Percentiles rank a stretch among this genome's conserved stretches.
Evolutionary conservation across 1,140 invertebrate genomes (phyloP).

Genomic region (Leptoteleia sp.): DNA sequence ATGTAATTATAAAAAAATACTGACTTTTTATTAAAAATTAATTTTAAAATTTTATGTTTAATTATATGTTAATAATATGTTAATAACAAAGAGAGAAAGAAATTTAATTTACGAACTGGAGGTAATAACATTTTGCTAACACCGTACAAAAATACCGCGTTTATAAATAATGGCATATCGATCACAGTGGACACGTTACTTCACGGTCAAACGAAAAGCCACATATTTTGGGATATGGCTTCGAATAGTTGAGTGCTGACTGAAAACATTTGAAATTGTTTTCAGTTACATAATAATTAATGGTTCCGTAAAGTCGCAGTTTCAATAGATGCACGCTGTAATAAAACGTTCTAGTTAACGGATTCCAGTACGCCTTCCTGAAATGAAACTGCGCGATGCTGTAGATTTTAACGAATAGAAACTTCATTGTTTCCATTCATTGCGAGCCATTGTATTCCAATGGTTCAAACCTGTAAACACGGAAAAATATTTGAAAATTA

Average conservation of each 20-base stretch:
- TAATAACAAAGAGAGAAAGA: too few species aligned
- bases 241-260: neutral
- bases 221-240: constrained; percentile 13
- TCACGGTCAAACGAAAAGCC: constrained; percentile 42
- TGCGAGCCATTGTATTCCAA: neutral
- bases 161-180: constrained; percentile 49
- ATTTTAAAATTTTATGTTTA: too few species aligned
- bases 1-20: too few species aligned
- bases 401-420: constrained; percentile 35
- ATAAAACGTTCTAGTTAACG: constrained; percentile 31
- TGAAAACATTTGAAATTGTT: constrained; percentile 6
- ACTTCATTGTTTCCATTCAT: constrained; percentile 29
- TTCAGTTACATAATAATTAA: constrained; percentile 22
- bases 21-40: too few species aligned
- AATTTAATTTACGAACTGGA: too few species aligned
- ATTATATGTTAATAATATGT: too few species aligned
- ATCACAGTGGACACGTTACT: constrained; percentile 28
- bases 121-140: constrained; percentile 17
- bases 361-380: constrained; percentile 15
- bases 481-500: too few species aligned
- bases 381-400: constrained; percentile 35
- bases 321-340: constrained; percentile 11
- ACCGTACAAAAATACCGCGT: constrained; percentile 30
- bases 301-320: constrained; percentile 26
- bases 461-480: too few species aligned